These are phyloP conservation scores for Xyliphius kryptos DNA, from an alignment of 2,113 vertebrate species.

Conservation along the genomic window DNA sequence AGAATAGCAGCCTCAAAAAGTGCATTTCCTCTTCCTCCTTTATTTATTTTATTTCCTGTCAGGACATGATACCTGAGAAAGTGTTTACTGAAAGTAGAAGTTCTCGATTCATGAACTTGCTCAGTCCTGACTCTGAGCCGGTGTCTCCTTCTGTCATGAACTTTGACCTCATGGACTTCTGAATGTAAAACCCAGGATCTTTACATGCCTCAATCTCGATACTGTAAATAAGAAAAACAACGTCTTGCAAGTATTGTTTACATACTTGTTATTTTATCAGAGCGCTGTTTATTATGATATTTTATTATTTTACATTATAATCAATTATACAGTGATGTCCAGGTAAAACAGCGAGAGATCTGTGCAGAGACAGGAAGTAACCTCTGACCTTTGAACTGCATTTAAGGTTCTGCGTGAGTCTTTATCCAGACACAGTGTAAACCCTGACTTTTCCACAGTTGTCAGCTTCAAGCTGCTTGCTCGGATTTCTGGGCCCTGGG, in stretches of 20 bases:
- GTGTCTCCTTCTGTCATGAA: constrained; percentile 45
- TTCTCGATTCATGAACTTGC: constrained; percentile 70
- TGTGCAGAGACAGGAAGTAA: no score
- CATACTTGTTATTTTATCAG: no score
- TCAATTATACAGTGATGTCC: no score
- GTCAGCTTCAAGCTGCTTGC: constrained; percentile 66
- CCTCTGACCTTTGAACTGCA: constrained; percentile 75
- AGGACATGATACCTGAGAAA: constrained; percentile 78
- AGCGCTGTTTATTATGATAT: no score
- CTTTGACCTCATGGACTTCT: constrained; percentile 66
- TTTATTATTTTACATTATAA: no score
- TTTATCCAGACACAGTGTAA: constrained; percentile 76
- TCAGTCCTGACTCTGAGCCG: constrained; percentile 61
- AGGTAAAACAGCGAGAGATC: no score
- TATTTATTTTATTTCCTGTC: no score
- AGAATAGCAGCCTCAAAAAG: no score
- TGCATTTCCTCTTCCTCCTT: no score
- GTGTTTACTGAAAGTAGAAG: constrained; percentile 87
- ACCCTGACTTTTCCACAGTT: constrained; percentile 67
- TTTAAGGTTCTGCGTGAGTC: constrained; percentile 70
- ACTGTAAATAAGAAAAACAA: constrained; percentile 60
- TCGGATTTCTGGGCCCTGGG: constrained; percentile 65
- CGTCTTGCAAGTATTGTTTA: no score
- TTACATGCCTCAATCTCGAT: constrained; percentile 77
- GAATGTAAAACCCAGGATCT: constrained; percentile 77